Base-by-base conservation (phyloP, 2,113 vertebrate species). In the Crotophaga sulcirostris region DNA sequence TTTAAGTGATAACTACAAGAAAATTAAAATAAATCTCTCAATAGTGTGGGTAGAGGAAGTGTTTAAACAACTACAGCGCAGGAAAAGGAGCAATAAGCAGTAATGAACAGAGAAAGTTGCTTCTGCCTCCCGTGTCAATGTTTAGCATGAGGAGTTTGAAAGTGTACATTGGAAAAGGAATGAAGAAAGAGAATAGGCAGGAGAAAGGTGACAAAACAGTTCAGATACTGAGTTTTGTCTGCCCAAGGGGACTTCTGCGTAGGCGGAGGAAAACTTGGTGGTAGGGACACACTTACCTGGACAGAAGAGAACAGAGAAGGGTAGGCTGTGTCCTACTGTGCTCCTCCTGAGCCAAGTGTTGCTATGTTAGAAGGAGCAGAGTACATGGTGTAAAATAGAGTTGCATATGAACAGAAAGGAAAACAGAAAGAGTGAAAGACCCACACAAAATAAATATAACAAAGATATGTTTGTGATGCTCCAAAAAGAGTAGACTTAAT, bases 311-410 rank as follows among this genome's bases (percentile, higher is more conserved):
- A 11, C 10, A 38, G 44, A 36, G 9, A 4, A 19, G 62, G 2
- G 6, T 34, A 55, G 26, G 7, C 17, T 52, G 11, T 64, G 18
- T 58, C 18, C 31, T 58, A 31, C 20, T 10, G 6, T 1, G 1
- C 2, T 86, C 2, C 20, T 29, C 25, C 7, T 5, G 10, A 66
- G 14, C 23, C 16, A 31, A 8, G 21, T 36, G 5, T 42, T 55
- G 15, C 38, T 26, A 12, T 31, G 8, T 60, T 78, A 89, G 44
- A 72, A 81, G 52, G 8, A 52, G 18, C 18, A 33, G 26, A 34
- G 33, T 24, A n/a, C 11, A 8, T 0, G 0, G 16, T 45, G 58
- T 13, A 67, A 72, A 63, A 13, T 38, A 73, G n/a, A 80, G 29
- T 13, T 77, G 23, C 5, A 31, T 13, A 24, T 7, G 38, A 12